A percentile compares a stretch with the other conserved stretches of the same genome.
Evolutionary conservation across 1,140 invertebrate genomes (phyloP).

Genomic region (Lasioglossum baleicum): DNA sequence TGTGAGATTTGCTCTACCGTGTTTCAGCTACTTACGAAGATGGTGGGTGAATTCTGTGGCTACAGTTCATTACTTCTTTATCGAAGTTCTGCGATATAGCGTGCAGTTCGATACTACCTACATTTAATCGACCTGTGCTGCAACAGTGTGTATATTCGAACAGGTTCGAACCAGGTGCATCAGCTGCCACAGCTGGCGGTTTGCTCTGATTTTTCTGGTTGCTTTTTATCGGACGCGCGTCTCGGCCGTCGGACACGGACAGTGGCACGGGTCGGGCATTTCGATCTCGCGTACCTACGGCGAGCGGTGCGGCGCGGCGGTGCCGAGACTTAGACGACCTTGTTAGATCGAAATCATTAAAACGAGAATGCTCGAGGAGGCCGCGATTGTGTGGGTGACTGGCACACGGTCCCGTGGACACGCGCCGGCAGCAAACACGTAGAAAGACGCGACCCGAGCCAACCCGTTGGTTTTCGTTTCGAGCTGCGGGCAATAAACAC

Average conservation of each 20-base stretch:
- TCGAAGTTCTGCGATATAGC: too few species aligned
- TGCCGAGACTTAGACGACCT: slow-evolving; percentile 45
- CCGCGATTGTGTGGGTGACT: slow-evolving; percentile 17
- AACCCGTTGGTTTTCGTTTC: slow-evolving; percentile 50
- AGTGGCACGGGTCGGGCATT: background rate
- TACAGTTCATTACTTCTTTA: too few species aligned
- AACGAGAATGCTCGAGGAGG: slow-evolving; percentile 51
- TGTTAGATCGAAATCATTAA: slow-evolving; percentile 65
- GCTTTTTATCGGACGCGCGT: background rate
- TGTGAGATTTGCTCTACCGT: too few species aligned
- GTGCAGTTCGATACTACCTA: too few species aligned
- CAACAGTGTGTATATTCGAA: background rate
- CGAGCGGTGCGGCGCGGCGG: background rate
- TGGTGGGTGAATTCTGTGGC: too few species aligned
- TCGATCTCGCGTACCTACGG: background rate
- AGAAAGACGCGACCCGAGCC: background rate
- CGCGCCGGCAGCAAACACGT: slow-evolving; percentile 13
- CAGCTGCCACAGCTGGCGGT: too few species aligned
- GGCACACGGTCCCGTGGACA: slow-evolving; percentile 14
- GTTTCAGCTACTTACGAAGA: too few species aligned
- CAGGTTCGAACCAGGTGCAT: too few species aligned
- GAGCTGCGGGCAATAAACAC: slow-evolving; percentile 61
- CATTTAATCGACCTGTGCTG: too few species aligned
- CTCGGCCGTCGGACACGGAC: slow-evolving; percentile 35
- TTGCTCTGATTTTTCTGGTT: background rate